phyloP scores from a whole-genome alignment of 2,888 invertebrate genomes.

The Tetragonisca angustula region DNA sequence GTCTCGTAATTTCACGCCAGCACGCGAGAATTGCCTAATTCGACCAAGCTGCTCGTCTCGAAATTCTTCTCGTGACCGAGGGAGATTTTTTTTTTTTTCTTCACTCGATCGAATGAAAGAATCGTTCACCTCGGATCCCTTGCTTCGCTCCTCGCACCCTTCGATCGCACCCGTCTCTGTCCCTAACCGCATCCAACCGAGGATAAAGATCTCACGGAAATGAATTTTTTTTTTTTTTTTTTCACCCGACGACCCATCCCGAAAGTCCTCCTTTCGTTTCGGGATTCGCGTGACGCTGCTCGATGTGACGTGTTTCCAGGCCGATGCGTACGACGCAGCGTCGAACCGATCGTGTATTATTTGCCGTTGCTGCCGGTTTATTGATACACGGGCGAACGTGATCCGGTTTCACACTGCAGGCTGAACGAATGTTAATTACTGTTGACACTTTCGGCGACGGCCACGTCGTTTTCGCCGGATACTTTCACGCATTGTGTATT shows the following conservation, averaged over 20 bases:
- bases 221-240: constrained; percentile 58
- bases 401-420: constrained; percentile 34
- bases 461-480: constrained; percentile 26
- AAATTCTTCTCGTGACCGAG: constrained; percentile 1
- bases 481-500: constrained; percentile 30
- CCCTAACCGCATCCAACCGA: constrained; percentile 9
- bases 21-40: constrained; percentile 57
- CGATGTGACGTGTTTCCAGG: constrained; percentile 65
- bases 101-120: constrained; percentile 62
- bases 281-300: constrained; percentile 38
- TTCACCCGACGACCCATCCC: neutral
- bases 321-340: constrained; percentile 33
- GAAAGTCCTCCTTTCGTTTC: neutral
- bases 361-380: constrained; percentile 50
- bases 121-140: constrained; percentile 16
- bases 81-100: constrained; percentile 50
- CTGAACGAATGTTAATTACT: constrained; percentile 56
- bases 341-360: constrained; percentile 55
- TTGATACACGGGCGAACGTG: constrained; percentile 56
- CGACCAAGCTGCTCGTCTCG: constrained; percentile 23
- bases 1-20: constrained; percentile 58
- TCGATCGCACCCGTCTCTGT: constrained; percentile 19
- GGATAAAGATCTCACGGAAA: constrained; percentile 41
- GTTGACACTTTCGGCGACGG: constrained; percentile 50
- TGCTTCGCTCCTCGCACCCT: neutral